A percentile compares a stretch with the other conserved stretches of the same genome.
Evolutionary conservation across 2,888 invertebrate genomes (phyloP).

Genomic region (Ptychoptera contaminata): DNA sequence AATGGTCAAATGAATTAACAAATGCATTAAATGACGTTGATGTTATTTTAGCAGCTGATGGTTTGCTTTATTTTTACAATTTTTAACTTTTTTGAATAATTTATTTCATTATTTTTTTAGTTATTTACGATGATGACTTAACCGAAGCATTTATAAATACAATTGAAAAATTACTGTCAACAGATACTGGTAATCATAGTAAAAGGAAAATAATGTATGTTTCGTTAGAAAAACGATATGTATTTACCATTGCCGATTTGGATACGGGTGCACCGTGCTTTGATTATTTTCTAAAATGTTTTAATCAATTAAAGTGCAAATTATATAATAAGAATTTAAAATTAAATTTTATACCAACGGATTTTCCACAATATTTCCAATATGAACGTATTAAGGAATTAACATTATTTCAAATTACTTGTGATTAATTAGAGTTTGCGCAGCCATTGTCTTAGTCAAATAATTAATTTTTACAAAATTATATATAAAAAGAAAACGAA

Average conservation of each 20-base stretch:
- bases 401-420: conserved; percentile 51
- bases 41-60: conserved; percentile 68
- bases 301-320: conserved; percentile 25
- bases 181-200: conserved; percentile 9
- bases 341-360: conserved; percentile 44
- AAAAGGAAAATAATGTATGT: conserved; percentile 48
- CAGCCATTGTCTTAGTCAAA: too few relatives aligned
- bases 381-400: conserved; percentile 67
- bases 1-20: conserved; percentile 39
- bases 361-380: conserved; percentile 67
- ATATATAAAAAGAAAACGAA: too few relatives aligned
- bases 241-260: conserved; percentile 65
- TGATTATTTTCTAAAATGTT: conserved; percentile 52
- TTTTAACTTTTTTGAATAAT: conserved; percentile 1
- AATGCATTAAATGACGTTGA: conserved; percentile 41
- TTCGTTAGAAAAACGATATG: conserved; percentile 72
- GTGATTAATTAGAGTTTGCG: conserved; percentile 17
- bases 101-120: conserved; percentile 34
- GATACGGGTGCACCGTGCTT: conserved; percentile 78
- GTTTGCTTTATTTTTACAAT: conserved; percentile 32
- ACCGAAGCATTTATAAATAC: conserved; percentile 66
- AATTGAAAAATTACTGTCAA: conserved; percentile 44
- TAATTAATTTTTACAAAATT: too few relatives aligned
- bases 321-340: conserved; percentile 31
- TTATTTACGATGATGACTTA: conserved; percentile 69